These are phyloP conservation scores for Arctopsyche grandis DNA, from an alignment of 1,140 invertebrate species.

Conservation along the genomic window DNA sequence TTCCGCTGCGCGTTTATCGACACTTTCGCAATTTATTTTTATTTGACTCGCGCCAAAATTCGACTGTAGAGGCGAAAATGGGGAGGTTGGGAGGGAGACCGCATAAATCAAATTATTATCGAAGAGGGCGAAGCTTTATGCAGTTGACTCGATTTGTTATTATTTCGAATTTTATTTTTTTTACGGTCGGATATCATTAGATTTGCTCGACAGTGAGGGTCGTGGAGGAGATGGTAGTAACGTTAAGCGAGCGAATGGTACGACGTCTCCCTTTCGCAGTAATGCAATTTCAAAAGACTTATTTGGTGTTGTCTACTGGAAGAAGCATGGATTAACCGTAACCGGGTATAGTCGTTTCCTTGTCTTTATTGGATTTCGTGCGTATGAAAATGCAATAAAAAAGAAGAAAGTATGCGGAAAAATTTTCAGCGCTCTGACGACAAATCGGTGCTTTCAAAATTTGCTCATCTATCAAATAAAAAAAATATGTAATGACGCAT, in stretches of 20 bases:
- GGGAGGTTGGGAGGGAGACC: not conserved
- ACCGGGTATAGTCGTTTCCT: not conserved
- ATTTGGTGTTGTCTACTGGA: not conserved
- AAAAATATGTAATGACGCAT: too few species aligned
- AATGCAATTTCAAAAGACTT: constrained; percentile 9
- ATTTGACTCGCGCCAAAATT: constrained; percentile 1
- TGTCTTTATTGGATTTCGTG: not conserved
- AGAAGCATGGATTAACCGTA: not conserved
- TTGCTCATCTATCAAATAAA: too few species aligned
- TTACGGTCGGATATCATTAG: not conserved
- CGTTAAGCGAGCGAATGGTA: too few species aligned
- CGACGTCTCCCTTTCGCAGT: not conserved
- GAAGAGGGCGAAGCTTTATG: not conserved
- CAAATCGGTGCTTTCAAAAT: too few species aligned
- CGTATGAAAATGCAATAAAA: constrained; percentile 11
- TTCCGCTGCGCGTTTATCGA: constrained; percentile 26
- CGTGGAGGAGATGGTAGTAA: too few species aligned
- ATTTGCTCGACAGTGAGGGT: not conserved
- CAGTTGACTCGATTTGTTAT: not conserved
- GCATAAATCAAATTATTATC: constrained; percentile 19
- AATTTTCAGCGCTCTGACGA: not conserved
- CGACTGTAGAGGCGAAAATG: too few species aligned
- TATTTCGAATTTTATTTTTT: not conserved
- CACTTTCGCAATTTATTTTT: constrained; percentile 27
- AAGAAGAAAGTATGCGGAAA: not conserved